These are phyloP conservation scores for Andrena trimmerana DNA, from an alignment of 2,888 invertebrate species.

Conservation along the genomic window DNA sequence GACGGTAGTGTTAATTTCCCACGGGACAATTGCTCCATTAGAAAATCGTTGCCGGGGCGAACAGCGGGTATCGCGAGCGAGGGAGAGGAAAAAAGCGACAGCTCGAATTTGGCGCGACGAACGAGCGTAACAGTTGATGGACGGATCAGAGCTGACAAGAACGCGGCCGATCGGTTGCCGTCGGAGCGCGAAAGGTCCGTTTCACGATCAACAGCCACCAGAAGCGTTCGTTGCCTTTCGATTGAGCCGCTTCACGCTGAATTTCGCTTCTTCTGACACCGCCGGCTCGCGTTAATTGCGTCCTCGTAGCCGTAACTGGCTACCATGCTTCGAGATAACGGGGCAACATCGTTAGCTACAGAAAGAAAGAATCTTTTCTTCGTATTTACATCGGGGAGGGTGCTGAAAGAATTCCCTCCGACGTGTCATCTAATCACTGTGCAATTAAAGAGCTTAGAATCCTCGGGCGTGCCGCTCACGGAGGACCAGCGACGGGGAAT, in stretches of 20 bases:
- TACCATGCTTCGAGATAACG: conserved; percentile 23
- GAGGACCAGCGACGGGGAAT: not conserved
- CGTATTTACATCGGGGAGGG: not conserved
- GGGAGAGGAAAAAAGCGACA: not conserved
- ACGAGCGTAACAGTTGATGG: conserved; percentile 11
- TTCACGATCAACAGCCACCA: not conserved
- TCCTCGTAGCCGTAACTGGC: conserved; percentile 69
- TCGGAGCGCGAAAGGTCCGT: conserved; percentile 65
- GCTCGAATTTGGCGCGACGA: not conserved
- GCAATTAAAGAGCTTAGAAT: conserved; percentile 14
- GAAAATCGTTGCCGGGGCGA: conserved; percentile 16
- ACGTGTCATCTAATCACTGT: conserved; percentile 3
- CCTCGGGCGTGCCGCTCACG: conserved; percentile 5
- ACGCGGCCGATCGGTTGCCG: conserved; percentile 56
- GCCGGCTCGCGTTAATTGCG: conserved; percentile 74
- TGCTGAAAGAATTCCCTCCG: not conserved
- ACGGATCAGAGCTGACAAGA: conserved; percentile 17
- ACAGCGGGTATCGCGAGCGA: not conserved
- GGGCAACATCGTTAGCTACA: not conserved
- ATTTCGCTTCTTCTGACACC: conserved; percentile 72
- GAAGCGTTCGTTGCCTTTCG: conserved; percentile 55
- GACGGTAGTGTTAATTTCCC: conserved; percentile 13
- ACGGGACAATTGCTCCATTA: conserved; percentile 43
- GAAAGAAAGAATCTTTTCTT: conserved; percentile 7
- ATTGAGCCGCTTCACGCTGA: conserved; percentile 75